phyloP scores from a whole-genome alignment of 2,113 vertebrate species.

The Climacteris rufus region DNA sequence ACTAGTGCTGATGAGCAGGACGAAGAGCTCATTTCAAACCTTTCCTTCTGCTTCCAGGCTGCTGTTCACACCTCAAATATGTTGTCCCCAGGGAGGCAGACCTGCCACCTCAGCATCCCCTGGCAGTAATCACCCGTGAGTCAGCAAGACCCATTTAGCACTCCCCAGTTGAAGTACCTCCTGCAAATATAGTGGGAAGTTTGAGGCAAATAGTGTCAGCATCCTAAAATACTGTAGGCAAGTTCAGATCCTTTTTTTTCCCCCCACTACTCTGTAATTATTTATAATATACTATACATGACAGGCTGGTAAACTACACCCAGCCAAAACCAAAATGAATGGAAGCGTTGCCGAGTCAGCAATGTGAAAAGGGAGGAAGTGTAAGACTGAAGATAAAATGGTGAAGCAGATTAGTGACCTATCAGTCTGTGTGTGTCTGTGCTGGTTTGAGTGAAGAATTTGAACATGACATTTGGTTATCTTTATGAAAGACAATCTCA shows the following conservation, averaged over 20 bases:
- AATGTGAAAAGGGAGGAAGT: background rate
- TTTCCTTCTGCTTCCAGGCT: background rate
- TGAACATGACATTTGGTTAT: background rate
- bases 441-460: background rate
- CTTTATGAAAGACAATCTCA: background rate
- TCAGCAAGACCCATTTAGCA: constrained; percentile 32
- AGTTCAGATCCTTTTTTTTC: background rate
- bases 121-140: background rate
- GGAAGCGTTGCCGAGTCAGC: background rate
- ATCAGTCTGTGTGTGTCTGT: background rate
- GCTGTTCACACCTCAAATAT: background rate
- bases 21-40: background rate
- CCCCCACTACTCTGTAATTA: background rate
- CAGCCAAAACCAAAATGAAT: background rate
- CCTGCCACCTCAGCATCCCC: constrained; percentile 6
- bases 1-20: background rate
- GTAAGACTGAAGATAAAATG: background rate
- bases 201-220: constrained; percentile 38
- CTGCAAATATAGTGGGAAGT: constrained; percentile 39
- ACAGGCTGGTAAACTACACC: constrained; percentile 3
- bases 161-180: background rate
- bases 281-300: background rate
- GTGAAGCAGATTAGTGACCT: background rate
- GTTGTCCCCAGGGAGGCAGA: background rate
- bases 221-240: constrained; percentile 16